Evolutionary conservation across 2,113 vertebrate genomes (phyloP).

Genomic region (Anser brachyrhynchus): DNA sequence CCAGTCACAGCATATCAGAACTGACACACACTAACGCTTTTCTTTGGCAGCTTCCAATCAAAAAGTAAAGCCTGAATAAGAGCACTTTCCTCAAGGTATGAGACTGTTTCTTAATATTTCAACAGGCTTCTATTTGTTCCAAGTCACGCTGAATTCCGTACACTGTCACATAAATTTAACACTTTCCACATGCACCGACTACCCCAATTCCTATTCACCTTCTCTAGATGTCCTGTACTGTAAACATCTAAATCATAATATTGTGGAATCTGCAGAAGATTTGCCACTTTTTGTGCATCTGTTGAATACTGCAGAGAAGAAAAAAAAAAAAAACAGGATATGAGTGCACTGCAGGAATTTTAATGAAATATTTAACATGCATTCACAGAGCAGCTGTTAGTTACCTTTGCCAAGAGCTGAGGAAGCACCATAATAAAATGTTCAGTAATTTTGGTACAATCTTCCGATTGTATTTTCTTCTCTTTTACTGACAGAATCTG

Average conservation of each 20-base stretch:
- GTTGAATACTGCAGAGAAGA: conserved; percentile 81
- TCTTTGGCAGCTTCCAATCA: background rate
- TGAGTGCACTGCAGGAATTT: conserved; percentile 46
- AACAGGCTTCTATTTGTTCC: background rate
- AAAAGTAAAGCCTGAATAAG: background rate
- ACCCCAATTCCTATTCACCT: conserved; percentile 58
- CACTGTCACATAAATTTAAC: background rate
- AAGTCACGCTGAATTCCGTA: background rate
- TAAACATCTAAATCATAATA: conserved; percentile 82
- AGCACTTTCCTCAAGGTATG: background rate
- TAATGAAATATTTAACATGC: conserved; percentile 63
- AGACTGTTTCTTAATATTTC: background rate
- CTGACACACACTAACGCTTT: background rate
- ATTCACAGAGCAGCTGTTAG: conserved; percentile 47
- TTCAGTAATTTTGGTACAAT: conserved; percentile 85
- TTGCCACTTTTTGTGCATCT: conserved; percentile 77
- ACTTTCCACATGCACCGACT: background rate
- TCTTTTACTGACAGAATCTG: conserved; percentile 80
- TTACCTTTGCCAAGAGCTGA: conserved; percentile 87
- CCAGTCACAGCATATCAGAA: background rate
- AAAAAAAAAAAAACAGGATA: conserved; percentile 22
- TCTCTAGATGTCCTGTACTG: conserved; percentile 62
- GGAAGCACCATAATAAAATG: conserved; percentile 84
- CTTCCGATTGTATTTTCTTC: conserved; percentile 84
- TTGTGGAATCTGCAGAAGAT: conserved; percentile 87